Evolutionary conservation across 2,113 vertebrate genomes (phyloP).

Genomic region (Aphyosemion australe): DNA sequence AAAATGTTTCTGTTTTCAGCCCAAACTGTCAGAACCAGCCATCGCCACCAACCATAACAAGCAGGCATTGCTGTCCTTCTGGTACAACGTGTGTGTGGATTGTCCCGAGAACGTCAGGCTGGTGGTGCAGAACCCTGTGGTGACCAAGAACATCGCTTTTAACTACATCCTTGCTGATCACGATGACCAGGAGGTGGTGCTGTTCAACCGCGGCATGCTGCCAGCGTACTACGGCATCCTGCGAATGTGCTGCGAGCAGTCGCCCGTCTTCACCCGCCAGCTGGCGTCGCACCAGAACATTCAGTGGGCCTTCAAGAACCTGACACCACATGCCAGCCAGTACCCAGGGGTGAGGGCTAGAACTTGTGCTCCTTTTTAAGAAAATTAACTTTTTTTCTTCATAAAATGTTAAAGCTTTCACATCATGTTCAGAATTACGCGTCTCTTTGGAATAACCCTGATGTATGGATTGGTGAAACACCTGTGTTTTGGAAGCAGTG

Average conservation of each 20-base stretch:
- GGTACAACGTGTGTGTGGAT: constrained; percentile 98
- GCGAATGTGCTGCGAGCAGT: constrained; percentile 97
- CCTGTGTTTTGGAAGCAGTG: no score
- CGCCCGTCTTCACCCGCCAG: constrained; percentile 93
- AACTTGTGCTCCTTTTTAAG: no score
- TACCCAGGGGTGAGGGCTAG: constrained; percentile 89
- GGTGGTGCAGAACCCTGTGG: constrained; percentile 97
- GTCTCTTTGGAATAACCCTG: no score
- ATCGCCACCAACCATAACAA: constrained; percentile 99
- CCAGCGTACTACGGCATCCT: constrained; percentile 98
- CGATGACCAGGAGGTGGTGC: constrained; percentile 99
- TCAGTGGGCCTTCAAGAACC: constrained; percentile 99
- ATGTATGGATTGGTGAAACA: no score
- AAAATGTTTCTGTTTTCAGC: constrained; percentile 66
- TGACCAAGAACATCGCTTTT: constrained; percentile 99
- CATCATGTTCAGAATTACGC: no score
- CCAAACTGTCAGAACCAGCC: constrained; percentile 96
- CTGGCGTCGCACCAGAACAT: constrained; percentile 99
- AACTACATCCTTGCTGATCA: constrained; percentile 99
- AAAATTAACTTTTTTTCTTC: no score
- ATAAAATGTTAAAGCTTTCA: no score
- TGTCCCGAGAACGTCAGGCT: constrained; percentile 97
- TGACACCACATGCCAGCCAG: constrained; percentile 98
- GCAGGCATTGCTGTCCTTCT: constrained; percentile 97
- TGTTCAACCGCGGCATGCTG: constrained; percentile 98